These are phyloP conservation scores for Phoenicopterus ruber DNA, from an alignment of 2,113 vertebrate genomes.

Conservation along the genomic window DNA sequence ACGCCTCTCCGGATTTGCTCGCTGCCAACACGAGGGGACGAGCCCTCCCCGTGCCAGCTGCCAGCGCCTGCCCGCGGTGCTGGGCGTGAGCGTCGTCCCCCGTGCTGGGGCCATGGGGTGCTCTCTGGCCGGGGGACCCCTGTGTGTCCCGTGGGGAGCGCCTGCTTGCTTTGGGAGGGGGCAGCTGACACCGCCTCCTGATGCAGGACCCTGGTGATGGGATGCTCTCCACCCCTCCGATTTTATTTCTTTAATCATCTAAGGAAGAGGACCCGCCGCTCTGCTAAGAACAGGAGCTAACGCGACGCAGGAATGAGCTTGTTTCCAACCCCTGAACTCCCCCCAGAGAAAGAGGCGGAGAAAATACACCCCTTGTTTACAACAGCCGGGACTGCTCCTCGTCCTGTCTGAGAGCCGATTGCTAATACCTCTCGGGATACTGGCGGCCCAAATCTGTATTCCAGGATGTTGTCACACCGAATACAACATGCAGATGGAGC, in stretches of 20 bases:
- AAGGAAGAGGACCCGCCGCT: not conserved
- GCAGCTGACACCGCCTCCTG: not conserved
- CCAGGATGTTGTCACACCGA: conserved; percentile 31
- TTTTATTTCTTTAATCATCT: not conserved
- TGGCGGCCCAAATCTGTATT: conserved; percentile 34
- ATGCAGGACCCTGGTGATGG: not conserved
- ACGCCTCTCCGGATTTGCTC: not conserved
- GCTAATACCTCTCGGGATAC: conserved; percentile 19
- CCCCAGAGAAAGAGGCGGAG: conserved; percentile 3
- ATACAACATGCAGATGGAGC: conserved; percentile 34
- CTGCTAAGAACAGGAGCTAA: not conserved
- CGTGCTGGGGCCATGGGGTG: rapidly evolving
- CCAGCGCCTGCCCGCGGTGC: not conserved
- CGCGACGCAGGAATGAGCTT: not conserved
- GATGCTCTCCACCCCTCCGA: not conserved
- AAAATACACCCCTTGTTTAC: conserved; percentile 43
- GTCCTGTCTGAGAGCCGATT: not conserved
- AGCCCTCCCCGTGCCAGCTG: not conserved
- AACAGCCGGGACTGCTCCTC: not conserved
- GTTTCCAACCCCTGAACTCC: not conserved
- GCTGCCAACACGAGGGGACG: not conserved
- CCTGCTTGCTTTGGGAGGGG: rapidly evolving
- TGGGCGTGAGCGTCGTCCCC: not conserved
- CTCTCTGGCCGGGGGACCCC: not conserved
- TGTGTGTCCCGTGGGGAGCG: rapidly evolving